Base-by-base conservation (phyloP, 2,797 vertebrate species). In the Falco columbarius region DNA sequence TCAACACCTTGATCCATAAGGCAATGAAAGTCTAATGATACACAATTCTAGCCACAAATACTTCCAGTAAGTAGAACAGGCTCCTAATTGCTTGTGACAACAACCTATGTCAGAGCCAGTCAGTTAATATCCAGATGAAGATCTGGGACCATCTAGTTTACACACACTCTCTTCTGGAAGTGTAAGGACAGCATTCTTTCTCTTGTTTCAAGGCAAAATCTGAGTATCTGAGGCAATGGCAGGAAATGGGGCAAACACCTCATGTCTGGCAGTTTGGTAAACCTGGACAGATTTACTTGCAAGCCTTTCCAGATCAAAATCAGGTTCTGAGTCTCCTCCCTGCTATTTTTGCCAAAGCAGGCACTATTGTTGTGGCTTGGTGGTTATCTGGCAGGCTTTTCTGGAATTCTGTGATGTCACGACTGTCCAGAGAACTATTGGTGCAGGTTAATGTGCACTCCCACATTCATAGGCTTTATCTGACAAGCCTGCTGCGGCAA, bases 51-150 rank as follows among this genome's bases (percentile, higher is more conserved):
- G 24, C 21, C 32, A 56, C 56, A 61, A 83, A 66, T 44, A 32
- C 1, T 54, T 88, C 12, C 32, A 62, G 7, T 24, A 83, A 42
- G 17, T 14, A 54, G 36, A 38, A 38, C 36, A 38, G 36, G 36
- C 26, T 49, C 65, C 52, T 40, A 38, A 22, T 7, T 62, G 29
- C 9, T 61, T 59, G 18, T 51, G 26, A 30, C n/a, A 66, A 12
- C 34, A 46, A 12, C 0, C 0, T 81, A 26, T 21, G 8, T 61
- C 52, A 66, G 58, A 65, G 17, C 1, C 0, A 66, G 23, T 44
- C 32, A 40, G 11, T 59, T 38, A 61, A 71, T 9, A 32, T 18
- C 8, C 12, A 71, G 10, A 23, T 9, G 29, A 85, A 89, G 40
- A 34, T 61, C 52, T 76, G 24, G 42, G 15, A 66, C 18, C 29